Evolutionary conservation across 2,888 invertebrate genomes (phyloP).

Genomic region (Antheraea yamamai): DNA sequence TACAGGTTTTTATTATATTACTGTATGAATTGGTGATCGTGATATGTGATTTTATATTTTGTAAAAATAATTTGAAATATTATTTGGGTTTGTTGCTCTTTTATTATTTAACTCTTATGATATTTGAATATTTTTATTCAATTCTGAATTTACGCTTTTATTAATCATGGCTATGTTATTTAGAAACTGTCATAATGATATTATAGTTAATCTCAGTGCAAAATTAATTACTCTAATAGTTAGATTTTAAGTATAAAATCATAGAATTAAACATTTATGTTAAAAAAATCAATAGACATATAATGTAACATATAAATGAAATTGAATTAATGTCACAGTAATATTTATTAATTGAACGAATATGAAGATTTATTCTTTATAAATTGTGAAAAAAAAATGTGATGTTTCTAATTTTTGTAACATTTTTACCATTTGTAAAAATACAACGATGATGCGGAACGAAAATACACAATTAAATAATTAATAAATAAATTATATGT

Average conservation of each 20-base stretch:
- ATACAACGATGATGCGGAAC: background rate
- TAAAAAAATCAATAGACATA: background rate
- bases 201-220: background rate
- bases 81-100: background rate
- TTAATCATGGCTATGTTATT: background rate
- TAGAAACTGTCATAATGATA: background rate
- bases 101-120: background rate
- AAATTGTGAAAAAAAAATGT: too few species aligned
- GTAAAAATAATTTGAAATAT: background rate
- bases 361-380: too few species aligned
- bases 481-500: background rate
- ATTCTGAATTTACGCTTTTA: background rate
- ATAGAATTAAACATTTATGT: background rate
- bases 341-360: background rate
- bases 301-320: background rate
- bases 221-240: background rate
- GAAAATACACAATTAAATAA: background rate
- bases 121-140: background rate
- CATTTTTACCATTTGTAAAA: background rate
- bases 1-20: background rate
- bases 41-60: background rate
- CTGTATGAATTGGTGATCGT: background rate
- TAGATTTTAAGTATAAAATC: background rate
- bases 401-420: background rate
- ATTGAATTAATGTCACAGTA: background rate